A percentile compares a stretch with the other conserved stretches of the same genome.
Conservation (phyloP, 2,113 vertebrate species). For the Maccullochella peelii region DNA sequence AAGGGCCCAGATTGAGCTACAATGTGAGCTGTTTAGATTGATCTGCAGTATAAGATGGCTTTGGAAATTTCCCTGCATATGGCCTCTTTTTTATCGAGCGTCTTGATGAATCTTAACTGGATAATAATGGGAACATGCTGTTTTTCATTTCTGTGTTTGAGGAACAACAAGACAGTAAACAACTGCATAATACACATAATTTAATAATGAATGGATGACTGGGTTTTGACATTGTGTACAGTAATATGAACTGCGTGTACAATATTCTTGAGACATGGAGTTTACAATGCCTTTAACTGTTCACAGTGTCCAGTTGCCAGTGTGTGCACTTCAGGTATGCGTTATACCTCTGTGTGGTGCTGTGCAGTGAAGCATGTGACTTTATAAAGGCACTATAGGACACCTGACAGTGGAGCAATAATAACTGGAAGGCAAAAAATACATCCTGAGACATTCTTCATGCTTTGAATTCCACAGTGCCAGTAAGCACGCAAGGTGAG, state of each 20-base stretch:
- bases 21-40: background rate
- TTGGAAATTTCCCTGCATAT: background rate
- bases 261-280: constrained; percentile 1
- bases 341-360: background rate
- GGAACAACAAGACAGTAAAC: background rate
- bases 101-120: background rate
- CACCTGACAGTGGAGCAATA: constrained; percentile 66
- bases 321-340: constrained; percentile 32
- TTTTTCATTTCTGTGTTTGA: background rate
- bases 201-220: constrained; percentile 4
- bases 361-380: constrained; percentile 5
- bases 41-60: background rate
- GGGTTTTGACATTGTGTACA: constrained; percentile 2
- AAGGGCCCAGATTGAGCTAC: background rate
- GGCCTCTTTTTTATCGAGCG: background rate
- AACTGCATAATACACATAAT: background rate
- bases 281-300: background rate
- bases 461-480: constrained; percentile 32
- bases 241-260: background rate
- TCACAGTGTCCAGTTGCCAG: background rate
- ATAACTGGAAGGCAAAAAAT: constrained; percentile 69
- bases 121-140: background rate
- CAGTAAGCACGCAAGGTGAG: constrained; percentile 15
- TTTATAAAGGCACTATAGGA: constrained; percentile 42
- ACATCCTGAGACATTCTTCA: constrained; percentile 66